A percentile compares a stretch with the other conserved stretches of the same genome.
Evolutionary conservation across 2,888 invertebrate genomes (phyloP).

Genomic region (Agrotis exclamationis): DNA sequence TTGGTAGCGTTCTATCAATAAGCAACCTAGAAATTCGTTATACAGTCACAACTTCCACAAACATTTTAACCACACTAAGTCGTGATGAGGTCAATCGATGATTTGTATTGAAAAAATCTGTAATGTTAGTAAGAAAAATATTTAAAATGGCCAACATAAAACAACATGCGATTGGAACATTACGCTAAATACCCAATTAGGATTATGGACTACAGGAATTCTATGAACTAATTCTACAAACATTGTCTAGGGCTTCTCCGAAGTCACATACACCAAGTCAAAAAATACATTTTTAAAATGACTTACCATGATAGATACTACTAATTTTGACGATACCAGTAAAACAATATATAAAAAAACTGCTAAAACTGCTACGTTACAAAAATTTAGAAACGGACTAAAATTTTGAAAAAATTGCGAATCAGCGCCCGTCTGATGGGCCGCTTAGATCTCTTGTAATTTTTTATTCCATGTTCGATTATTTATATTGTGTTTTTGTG

Average conservation of each 20-base stretch:
- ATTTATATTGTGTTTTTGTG: slow-evolving; percentile 51
- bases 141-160: slow-evolving; percentile 41
- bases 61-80: neutral
- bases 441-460: slow-evolving; percentile 80
- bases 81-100: neutral
- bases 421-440: slow-evolving; percentile 82
- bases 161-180: no score
- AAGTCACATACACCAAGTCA: neutral
- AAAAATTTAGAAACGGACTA: slow-evolving; percentile 82
- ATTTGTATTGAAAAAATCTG: neutral
- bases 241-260: neutral
- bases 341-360: slow-evolving; percentile 74
- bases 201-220: neutral
- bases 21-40: neutral
- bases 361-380: slow-evolving; percentile 77
- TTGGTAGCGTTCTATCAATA: neutral
- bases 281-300: slow-evolving; percentile 45
- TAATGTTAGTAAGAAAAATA: neutral
- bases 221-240: no score
- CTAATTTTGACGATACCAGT: slow-evolving; percentile 80
- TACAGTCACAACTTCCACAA: neutral
- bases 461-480: slow-evolving; percentile 81
- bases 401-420: slow-evolving; percentile 87
- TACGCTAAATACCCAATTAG: neutral
- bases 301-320: slow-evolving; percentile 87